phyloP scores from a whole-genome alignment of 2,797 vertebrate genomes.

The Tenualosa ilisha region DNA sequence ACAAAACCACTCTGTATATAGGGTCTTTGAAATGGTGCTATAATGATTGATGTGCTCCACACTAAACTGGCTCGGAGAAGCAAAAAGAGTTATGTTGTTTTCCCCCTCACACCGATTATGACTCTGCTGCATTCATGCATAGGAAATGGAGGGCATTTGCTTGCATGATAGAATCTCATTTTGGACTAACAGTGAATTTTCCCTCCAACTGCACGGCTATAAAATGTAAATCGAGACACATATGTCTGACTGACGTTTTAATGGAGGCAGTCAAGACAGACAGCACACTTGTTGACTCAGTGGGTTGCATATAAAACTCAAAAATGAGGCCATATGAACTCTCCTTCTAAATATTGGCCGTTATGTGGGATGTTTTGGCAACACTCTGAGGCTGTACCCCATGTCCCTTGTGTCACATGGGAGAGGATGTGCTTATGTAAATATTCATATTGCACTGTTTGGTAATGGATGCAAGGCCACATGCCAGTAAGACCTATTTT shows the following conservation, averaged over 20 bases:
- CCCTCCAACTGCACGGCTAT: constrained; percentile 5
- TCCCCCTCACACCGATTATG: background rate
- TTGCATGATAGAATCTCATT: constrained; percentile 19
- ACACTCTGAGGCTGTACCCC: background rate
- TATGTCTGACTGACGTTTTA: constrained; percentile 1
- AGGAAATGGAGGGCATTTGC: constrained; percentile 16
- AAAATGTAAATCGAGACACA: constrained; percentile 20
- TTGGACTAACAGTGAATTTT: constrained; percentile 9
- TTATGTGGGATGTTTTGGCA: background rate
- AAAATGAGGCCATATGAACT: background rate
- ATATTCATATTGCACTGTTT: background rate
- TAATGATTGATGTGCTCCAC: background rate
- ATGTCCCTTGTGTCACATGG: background rate
- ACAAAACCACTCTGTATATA: background rate
- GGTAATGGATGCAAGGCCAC: background rate
- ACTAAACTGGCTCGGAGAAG: background rate
- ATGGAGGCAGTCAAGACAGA: background rate
- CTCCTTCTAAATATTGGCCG: background rate
- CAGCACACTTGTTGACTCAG: background rate
- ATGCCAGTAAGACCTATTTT: constrained; percentile 6
- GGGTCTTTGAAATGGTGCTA: background rate
- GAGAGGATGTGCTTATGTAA: background rate
- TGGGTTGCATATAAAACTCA: background rate
- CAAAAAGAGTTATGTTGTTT: constrained; percentile 22
- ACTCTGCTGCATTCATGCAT: constrained; percentile 14